These are phyloP conservation scores for Nixonia krombeini DNA, from an alignment of 1,140 invertebrate genomes.

Conservation along the genomic window DNA sequence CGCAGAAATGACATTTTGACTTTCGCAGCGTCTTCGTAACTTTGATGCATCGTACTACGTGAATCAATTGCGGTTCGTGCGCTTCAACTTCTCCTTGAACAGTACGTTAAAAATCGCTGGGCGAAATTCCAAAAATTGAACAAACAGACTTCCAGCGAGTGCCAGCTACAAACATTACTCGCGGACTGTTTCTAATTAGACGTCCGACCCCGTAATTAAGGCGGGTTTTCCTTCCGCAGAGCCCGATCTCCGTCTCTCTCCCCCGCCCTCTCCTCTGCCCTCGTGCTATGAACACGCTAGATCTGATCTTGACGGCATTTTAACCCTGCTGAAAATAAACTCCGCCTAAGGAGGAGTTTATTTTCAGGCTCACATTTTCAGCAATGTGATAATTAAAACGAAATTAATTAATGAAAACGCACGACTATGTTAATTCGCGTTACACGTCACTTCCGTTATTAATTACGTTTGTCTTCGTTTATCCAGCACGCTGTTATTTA, in stretches of 20 bases:
- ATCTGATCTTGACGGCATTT: slow-evolving; percentile 39
- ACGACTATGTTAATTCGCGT: too few species aligned
- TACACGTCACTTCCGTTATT: too few species aligned
- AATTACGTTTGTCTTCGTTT: too few species aligned
- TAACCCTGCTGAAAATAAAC: slow-evolving; percentile 28
- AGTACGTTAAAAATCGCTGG: slow-evolving; percentile 31
- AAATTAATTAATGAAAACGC: too few species aligned
- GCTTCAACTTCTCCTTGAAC: too few species aligned
- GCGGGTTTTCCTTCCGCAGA: slow-evolving; percentile 51
- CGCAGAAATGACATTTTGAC: too few species aligned
- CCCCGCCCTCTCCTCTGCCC: slow-evolving; percentile 12
- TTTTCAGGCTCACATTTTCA: too few species aligned
- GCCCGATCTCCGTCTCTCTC: slow-evolving; percentile 23
- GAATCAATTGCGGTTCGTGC: too few species aligned
- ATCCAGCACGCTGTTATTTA: too few species aligned
- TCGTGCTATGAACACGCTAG: slow-evolving; percentile 29
- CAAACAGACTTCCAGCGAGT: slow-evolving; percentile 38
- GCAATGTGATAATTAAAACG: too few species aligned
- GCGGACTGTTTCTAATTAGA: slow-evolving; percentile 54
- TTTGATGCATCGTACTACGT: too few species aligned
- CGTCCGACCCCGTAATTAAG: slow-evolving; percentile 54
- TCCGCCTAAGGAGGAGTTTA: slow-evolving; percentile 12
- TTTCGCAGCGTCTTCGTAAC: too few species aligned
- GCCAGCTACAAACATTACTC: slow-evolving; percentile 44
- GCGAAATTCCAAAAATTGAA: slow-evolving; percentile 41